Percentiles rank a stretch among this genome's conserved stretches.
Conservation (phyloP, 2,113 vertebrate species). For the Furnarius figulus region DNA sequence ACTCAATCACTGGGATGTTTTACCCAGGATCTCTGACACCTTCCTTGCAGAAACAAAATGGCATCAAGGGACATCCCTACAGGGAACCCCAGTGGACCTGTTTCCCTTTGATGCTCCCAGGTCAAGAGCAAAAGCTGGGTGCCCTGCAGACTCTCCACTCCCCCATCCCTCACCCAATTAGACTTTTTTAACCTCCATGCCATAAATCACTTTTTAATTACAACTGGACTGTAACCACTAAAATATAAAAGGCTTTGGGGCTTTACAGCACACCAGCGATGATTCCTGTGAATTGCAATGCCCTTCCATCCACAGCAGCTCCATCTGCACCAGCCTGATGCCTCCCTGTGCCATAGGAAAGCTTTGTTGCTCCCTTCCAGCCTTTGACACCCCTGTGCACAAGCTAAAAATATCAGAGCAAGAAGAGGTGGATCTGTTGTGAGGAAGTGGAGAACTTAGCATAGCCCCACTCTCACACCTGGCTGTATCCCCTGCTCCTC, state of each 20-base stretch:
- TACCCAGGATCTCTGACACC: background rate
- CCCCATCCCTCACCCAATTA: background rate
- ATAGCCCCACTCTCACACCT: background rate
- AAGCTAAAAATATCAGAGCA: rapidly evolving
- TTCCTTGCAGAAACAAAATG: background rate
- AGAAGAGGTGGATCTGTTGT: background rate
- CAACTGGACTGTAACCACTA: background rate
- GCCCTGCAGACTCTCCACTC: rapidly evolving
- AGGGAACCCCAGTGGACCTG: rapidly evolving
- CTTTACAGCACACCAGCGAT: rapidly evolving
- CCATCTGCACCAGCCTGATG: rapidly evolving
- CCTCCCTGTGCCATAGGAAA: rapidly evolving
- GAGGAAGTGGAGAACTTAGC: background rate
- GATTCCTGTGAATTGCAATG: background rate
- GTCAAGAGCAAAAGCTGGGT: rapidly evolving
- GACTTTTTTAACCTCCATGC: background rate
- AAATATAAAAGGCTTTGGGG: background rate
- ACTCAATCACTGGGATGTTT: background rate
- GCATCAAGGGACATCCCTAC: background rate
- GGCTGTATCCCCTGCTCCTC: rapidly evolving
- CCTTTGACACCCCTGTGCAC: rapidly evolving
- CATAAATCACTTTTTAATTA: background rate
- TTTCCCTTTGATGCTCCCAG: background rate
- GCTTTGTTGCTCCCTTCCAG: rapidly evolving
- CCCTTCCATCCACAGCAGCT: background rate